Conservation (phyloP, 2,113 vertebrate genomes). For the Acrocephalus kingi region DNA sequence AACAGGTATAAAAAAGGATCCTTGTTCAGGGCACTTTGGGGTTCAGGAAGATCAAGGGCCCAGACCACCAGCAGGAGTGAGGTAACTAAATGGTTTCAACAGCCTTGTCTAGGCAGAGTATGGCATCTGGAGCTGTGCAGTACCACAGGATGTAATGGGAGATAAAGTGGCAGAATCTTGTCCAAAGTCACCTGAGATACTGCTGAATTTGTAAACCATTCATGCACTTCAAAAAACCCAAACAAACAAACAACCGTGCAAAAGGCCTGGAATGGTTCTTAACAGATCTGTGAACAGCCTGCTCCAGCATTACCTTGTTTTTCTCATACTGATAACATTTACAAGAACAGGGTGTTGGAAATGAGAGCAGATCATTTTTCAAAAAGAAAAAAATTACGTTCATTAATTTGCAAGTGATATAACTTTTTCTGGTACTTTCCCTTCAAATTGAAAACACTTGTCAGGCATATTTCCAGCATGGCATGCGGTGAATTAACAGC, state of each 20-base stretch:
- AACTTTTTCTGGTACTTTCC: conserved; percentile 11
- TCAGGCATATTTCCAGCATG: conserved; percentile 45
- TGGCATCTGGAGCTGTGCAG: background rate
- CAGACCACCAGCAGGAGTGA: background rate
- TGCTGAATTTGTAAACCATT: background rate
- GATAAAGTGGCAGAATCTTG: background rate
- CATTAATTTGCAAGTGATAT: conserved; percentile 36
- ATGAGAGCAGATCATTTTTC: background rate
- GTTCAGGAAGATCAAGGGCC: background rate
- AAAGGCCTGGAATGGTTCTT: background rate
- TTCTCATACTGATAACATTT: conserved; percentile 53
- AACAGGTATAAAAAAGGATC: background rate
- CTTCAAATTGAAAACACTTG: conserved; percentile 32
- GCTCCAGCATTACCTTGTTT: conserved; percentile 9
- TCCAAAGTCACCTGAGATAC: background rate
- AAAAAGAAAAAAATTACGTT: background rate
- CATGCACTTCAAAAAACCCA: background rate
- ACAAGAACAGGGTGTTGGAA: background rate
- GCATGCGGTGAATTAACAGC: background rate
- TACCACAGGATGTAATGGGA: background rate
- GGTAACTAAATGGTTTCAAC: background rate
- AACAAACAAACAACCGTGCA: background rate
- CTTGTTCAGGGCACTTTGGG: background rate
- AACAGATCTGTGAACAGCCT: conserved; percentile 6
- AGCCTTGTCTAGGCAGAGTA: background rate